Evolutionary conservation across 2,797 vertebrate species (phyloP), one percentile per base, ranked within the genome.

Genomic region (Microtus agrestis): DNA sequence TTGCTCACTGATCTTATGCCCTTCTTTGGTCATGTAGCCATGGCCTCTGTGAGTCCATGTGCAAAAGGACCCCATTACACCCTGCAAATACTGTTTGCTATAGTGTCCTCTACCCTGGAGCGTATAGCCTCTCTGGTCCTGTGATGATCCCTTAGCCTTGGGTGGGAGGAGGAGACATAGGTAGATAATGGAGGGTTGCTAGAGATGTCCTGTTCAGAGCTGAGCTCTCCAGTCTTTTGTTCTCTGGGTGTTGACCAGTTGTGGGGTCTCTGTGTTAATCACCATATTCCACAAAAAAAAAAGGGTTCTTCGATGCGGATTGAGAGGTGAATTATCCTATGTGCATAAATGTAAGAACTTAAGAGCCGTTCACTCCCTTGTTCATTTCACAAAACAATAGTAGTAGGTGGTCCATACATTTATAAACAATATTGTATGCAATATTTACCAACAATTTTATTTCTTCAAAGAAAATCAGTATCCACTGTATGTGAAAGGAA

Each of bases 391-490:
- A 71, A 34, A 87, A 37, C 73, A 73, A 73, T 29, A 40, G 15
- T 29, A 56, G 14, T 11, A 56, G 48, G 7, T 40, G n/a, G 23
- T 21, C n/a, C n/a, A 11, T 17, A 29, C 25, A 56, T 43, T 37
- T 29, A 77, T n/a, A 84, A 89, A 56, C 43, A 46, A 43, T 31
- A 31, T 85, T 59, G 51, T 69, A n/a, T 78, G 48, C 48, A 67
- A 21, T 43, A 46, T 34, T 76, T 69, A 19, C 40, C 43, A 11
- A 37, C 43, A 51, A 48, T 80, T 84, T 21, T 43, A 91, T 29
- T 56, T 40, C 67, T 86, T 86, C n/a, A 43, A 92, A 79, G 43
- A 92, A 54, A 82, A 77, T 82, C 84, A 90, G 6, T 19, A 37
- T 59, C 67, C 11, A 7, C 4, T 63, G 27, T 31, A 48, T 51